Conservation (phyloP, 2,888 invertebrate genomes). For the Thysanoteuthis rhombus region DNA sequence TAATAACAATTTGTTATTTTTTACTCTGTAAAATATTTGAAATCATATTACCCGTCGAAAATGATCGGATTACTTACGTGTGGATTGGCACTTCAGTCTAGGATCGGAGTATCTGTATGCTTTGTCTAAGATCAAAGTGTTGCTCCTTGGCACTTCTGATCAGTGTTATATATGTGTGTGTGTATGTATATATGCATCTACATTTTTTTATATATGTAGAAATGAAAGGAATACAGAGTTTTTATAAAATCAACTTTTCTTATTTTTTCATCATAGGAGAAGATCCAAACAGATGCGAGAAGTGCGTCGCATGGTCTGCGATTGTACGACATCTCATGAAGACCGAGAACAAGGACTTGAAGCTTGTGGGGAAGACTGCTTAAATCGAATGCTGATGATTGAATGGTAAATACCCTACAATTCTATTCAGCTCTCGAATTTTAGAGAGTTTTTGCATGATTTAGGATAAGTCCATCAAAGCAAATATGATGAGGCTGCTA, state of each 20-base stretch:
- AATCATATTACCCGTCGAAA: too few species aligned
- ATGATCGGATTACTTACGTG: too few species aligned
- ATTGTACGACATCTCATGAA: conserved; percentile 90
- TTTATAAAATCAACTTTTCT: background rate
- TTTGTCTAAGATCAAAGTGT: too few species aligned
- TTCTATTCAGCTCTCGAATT: background rate
- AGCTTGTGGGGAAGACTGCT: conserved; percentile 94
- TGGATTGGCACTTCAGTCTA: too few species aligned
- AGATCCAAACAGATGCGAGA: conserved; percentile 80
- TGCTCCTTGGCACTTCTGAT: too few species aligned
- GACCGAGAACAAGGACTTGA: conserved; percentile 84
- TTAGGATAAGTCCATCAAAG: background rate
- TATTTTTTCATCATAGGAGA: conserved; percentile 68
- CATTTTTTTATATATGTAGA: too few species aligned
- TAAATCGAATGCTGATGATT: conserved; percentile 96
- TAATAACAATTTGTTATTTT: too few species aligned
- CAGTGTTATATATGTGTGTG: too few species aligned
- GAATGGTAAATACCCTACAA: conserved; percentile 81
- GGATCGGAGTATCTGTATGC: too few species aligned
- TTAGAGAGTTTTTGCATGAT: background rate
- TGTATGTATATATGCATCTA: too few species aligned
- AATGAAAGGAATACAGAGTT: too few species aligned
- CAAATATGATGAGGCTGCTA: background rate
- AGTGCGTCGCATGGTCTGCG: conserved; percentile 92
- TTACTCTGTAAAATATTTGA: too few species aligned